phyloP scores from a whole-genome alignment of 1,140 invertebrate genomes.

The Oncopodura yosiiana region DNA sequence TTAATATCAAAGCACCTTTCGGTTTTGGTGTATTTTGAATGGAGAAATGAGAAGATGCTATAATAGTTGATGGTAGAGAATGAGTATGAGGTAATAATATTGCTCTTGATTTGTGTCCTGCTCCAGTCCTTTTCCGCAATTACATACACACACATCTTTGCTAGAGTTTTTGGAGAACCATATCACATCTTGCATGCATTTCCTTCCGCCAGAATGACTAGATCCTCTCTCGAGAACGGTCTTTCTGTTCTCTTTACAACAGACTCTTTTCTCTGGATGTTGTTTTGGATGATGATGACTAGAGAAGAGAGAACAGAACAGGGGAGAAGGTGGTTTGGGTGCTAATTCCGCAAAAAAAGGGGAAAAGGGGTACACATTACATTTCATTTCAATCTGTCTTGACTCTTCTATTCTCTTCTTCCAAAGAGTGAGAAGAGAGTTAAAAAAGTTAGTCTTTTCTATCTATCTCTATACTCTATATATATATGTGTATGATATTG shows the following conservation, averaged over 20 bases:
- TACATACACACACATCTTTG: conserved; percentile 19
- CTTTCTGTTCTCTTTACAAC: conserved; percentile 4
- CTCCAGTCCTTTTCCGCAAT: conserved; percentile 19
- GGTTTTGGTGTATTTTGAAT: too few species aligned
- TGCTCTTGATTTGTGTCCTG: conserved; percentile 18
- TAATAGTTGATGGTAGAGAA: too few species aligned
- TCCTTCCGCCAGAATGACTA: conserved; percentile 18
- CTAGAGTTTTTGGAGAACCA: conserved; percentile 16
- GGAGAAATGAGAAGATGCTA: too few species aligned
- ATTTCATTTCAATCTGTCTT: conserved; percentile 21
- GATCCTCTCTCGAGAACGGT: conserved; percentile 10
- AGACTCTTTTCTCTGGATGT: conserved; percentile 23
- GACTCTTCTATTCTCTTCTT: conserved; percentile 35
- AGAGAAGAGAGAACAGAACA: conserved; percentile 7
- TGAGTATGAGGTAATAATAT: not conserved
- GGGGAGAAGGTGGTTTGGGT: conserved; percentile 12
- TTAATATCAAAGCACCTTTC: too few species aligned
- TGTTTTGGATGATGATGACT: conserved; percentile 27
- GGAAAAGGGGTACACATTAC: conserved; percentile 7
- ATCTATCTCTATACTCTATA: too few species aligned
- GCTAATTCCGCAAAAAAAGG: conserved; percentile 20
- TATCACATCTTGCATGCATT: conserved; percentile 11
- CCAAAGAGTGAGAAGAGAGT: not conserved
- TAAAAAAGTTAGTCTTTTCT: too few species aligned
- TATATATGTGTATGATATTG: too few species aligned